Conservation (phyloP, 2,113 vertebrate genomes). For the Brienomyrus brachyistius region DNA sequence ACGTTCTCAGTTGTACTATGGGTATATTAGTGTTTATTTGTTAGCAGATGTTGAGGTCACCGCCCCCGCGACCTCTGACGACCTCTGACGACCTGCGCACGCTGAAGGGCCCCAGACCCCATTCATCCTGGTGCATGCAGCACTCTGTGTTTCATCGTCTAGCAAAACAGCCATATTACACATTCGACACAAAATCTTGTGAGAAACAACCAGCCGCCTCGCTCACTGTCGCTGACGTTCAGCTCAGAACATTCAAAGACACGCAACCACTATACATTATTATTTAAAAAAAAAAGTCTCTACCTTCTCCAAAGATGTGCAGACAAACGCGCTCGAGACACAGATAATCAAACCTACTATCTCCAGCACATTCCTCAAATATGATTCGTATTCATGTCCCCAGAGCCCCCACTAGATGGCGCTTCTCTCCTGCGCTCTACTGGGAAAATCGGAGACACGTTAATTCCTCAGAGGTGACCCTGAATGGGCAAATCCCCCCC, state of each 20-base stretch:
- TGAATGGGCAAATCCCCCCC: not conserved
- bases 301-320: not conserved
- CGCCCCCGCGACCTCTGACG: not conserved
- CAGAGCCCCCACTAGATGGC: not conserved
- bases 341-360: not conserved
- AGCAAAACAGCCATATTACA: not conserved
- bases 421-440: not conserved
- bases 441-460: not conserved
- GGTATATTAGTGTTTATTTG: not conserved
- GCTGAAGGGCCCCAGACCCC: not conserved
- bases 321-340: not conserved
- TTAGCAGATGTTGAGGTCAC: not conserved
- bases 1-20: not conserved
- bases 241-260: not conserved
- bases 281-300: not conserved
- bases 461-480: not conserved
- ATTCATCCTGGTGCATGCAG: not conserved
- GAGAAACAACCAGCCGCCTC: not conserved
- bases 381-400: not conserved
- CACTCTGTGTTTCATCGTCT: not conserved
- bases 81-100: not conserved
- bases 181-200: not conserved
- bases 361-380: not conserved
- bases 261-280: not conserved
- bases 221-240: not conserved